Conservation (phyloP, 92 coral and sea anemone species). For the Parazoanthus atlanticus region DNA sequence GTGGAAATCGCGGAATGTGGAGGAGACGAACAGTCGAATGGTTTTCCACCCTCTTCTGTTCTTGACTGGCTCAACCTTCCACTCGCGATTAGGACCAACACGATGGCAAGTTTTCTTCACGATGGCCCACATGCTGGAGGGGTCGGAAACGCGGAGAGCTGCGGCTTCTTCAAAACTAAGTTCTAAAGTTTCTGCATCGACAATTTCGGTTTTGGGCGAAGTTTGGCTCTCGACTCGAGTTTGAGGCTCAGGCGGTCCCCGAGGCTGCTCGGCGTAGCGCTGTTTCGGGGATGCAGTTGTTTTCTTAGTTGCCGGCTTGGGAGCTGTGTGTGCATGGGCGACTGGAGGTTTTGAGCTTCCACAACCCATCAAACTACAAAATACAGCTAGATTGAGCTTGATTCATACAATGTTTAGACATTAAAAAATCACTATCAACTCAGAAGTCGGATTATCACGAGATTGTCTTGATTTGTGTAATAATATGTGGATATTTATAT, state of each 20-base stretch:
- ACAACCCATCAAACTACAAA: constrained; percentile 91
- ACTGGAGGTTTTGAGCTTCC: constrained; percentile 87
- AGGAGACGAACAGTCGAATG: constrained; percentile 94
- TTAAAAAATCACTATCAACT: background rate
- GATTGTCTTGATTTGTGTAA: background rate
- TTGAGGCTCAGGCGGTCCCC: background rate
- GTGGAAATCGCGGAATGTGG: constrained; percentile 98
- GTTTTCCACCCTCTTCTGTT: constrained; percentile 99
- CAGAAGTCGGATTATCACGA: background rate
- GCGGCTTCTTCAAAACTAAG: constrained; percentile 93
- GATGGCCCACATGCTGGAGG: constrained; percentile 94
- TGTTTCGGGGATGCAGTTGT: background rate
- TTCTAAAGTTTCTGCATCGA: constrained; percentile 22
- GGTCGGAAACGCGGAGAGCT: constrained; percentile 74
- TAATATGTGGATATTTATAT: background rate
- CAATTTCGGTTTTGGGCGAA: background rate
- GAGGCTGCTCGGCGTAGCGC: constrained; percentile 1
- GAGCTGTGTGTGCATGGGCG: constrained; percentile 51
- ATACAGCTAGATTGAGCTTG: background rate
- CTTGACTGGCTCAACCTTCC: constrained; percentile 87
- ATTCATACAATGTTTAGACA: background rate
- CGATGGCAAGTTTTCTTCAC: constrained; percentile 80
- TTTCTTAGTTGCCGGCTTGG: constrained; percentile 32
- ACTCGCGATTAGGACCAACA: constrained; percentile 59
- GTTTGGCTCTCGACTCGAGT: background rate